Conservation (phyloP, 2,113 vertebrate species). For the Bolborhynchus lineola region DNA sequence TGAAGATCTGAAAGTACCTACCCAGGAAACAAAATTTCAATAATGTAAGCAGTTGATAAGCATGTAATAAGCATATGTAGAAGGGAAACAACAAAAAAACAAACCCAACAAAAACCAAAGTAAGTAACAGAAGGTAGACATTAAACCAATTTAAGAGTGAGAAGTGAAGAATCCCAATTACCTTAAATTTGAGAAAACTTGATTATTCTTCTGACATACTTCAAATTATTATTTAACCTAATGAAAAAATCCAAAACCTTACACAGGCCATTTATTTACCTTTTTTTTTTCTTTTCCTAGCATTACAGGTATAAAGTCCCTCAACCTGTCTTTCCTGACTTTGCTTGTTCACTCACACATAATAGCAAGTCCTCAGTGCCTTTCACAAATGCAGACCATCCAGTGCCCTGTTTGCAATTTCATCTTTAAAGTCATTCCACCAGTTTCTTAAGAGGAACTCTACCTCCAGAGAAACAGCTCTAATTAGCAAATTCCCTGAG, state of each 20-base stretch:
- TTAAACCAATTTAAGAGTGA: not conserved
- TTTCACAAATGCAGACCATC: not conserved
- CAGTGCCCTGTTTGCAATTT: not conserved
- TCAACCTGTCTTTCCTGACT: not conserved
- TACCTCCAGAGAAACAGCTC: not conserved
- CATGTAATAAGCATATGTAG: not conserved
- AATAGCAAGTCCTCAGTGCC: not conserved
- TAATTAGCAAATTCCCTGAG: not conserved
- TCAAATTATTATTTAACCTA: not conserved
- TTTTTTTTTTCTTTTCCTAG: not conserved
- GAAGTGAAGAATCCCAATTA: not conserved
- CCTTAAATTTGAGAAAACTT: not conserved
- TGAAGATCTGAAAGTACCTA: slow-evolving; percentile 38
- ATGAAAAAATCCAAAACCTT: not conserved
- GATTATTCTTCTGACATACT: not conserved
- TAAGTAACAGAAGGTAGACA: not conserved
- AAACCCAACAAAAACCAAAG: not conserved
- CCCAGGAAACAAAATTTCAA: slow-evolving; percentile 43
- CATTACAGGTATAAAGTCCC: not conserved
- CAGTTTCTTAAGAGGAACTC: not conserved
- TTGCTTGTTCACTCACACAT: not conserved
- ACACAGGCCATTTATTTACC: not conserved
- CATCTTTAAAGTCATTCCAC: not conserved
- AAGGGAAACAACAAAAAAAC: not conserved
- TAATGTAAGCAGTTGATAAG: slow-evolving; percentile 50